Base-by-base conservation (phyloP, 1,140 invertebrate species). In the Aradophagus sp. region DNA sequence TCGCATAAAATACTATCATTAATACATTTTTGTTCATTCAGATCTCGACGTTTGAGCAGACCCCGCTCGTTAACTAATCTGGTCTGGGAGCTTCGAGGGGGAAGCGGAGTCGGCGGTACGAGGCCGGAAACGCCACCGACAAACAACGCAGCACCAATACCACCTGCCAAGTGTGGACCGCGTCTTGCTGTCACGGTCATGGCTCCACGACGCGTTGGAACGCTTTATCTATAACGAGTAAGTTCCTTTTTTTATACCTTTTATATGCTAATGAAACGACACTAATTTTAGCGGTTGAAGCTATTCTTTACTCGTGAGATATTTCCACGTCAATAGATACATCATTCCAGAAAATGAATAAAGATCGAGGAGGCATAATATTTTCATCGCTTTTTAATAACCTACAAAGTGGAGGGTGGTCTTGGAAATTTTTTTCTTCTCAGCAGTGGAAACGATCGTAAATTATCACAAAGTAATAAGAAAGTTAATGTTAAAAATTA, bases 61-160 rank as follows among this genome's bases (percentile, higher is more conserved):
- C 93, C 93, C 7, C 89, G 93, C 66, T 95, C 93, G 52, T 86
- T 95, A 74, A 95, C 93, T 29, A 95, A 95, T 87, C 87, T 96
- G 65, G 93, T 95, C 31, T 95, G 93, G 93, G 92, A 93, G 79
- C 81, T 92, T 50, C 88, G 90, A 67, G 90, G 89, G 10, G 84
- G 80, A 67, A 81, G 73, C 31, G 81, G 77, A 17, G 76, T 78
- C 78, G 86, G 82, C 78, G 88, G 62, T 81, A 84, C 66, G 80
- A 87, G 81, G 74, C 84, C 78, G 55, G 84, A 82, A 85, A 87
- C 83, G 78, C 89, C 81, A 41, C 81, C 78, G 61, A 81, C 76
- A 80, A 86, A 83, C 41, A 79, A 76, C 82, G 83, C 72, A 23
- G 76, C 76, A 23, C 81, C 83, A 17, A 53, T 75, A 45, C 81